Base-by-base conservation (phyloP, 2,888 invertebrate genomes). In the Antheraea assamensis region DNA sequence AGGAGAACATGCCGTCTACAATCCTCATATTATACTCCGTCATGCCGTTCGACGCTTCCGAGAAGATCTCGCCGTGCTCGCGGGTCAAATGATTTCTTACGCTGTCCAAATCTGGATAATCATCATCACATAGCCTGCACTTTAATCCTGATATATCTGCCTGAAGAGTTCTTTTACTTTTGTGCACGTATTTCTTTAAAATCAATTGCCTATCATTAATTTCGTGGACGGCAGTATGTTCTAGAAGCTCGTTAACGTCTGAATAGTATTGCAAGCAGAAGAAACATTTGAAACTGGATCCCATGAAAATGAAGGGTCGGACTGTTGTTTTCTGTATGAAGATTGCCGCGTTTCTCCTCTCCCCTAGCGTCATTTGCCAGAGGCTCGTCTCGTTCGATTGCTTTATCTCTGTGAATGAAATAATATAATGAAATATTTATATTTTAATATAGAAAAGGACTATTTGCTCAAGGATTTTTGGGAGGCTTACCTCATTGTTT, bases 281-380 rank as follows among this genome's bases (percentile, higher is more conserved):
- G 74, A 91, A 91, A 74, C 91, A 91, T 81, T 87, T 89, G 72
- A 89, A 90, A 71, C 84, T 86, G 2, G 82, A 86, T 0, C 90
- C 90, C 83, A 87, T 88, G 74, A 87, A 90, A 13, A 83, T 84
- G 70, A 91, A 91, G 0, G 91, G 91, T 15, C 83, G 82, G 2
- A 87, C 90, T 3, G 90, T 90, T 0, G 90, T 89, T 74, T 79
- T 79, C 72, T 82, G 79, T 64, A 92, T 84, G 74, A 92, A 87
- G 0, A 77, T 82, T 0, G 89, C 84, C 0, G 91, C 90, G 71
- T 91, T 90, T 76, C 83, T 86, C 58, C 89, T 78, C 72, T 89
- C 90, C 0, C 82, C 71, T 0, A 85, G 82, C 0, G 89, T 89
- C 77, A 90, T 78, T 82, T 90, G 89, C 91, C 91, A 91, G 30